Conservation (phyloP, 64 coral and sea anemone species). For the Porites lutea region DNA sequence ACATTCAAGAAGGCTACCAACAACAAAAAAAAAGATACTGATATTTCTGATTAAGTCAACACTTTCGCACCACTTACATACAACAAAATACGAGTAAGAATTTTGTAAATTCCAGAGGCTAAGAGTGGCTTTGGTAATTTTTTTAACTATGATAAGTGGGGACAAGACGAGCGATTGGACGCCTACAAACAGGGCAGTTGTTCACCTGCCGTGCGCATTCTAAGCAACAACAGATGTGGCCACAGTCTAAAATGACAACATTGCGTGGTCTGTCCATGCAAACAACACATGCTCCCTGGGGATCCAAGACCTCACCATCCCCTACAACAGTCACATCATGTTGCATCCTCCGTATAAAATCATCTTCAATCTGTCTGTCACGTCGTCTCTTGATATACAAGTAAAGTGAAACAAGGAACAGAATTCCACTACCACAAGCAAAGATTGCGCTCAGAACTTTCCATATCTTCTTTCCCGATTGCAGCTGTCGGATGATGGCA, state of each 20-base stretch:
- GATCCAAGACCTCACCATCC: constrained; percentile 33
- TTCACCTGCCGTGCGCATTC: constrained; percentile 67
- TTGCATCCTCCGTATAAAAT: constrained; percentile 53
- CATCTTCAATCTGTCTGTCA: constrained; percentile 52
- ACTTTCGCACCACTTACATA: too few species aligned
- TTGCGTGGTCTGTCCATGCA: constrained; percentile 89
- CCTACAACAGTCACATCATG: not conserved
- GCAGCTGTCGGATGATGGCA: constrained; percentile 79
- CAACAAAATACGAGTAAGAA: not conserved
- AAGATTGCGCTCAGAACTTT: constrained; percentile 82
- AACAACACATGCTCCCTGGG: constrained; percentile 83
- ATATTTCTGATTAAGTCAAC: too few species aligned
- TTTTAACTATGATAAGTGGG: constrained; percentile 83
- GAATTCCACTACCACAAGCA: constrained; percentile 80
- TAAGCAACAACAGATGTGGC: constrained; percentile 88
- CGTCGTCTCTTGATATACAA: constrained; percentile 68
- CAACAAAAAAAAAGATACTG: too few species aligned
- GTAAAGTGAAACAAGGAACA: constrained; percentile 74
- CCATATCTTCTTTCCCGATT: constrained; percentile 75
- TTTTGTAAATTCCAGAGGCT: not conserved
- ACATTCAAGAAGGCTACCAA: too few species aligned
- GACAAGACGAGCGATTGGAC: constrained; percentile 75
- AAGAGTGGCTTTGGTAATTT: too few species aligned
- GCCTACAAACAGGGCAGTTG: constrained; percentile 90
- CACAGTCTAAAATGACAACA: constrained; percentile 95